Evolutionary conservation across 2,888 invertebrate genomes (phyloP).

Genomic region (Torymus auratus): DNA sequence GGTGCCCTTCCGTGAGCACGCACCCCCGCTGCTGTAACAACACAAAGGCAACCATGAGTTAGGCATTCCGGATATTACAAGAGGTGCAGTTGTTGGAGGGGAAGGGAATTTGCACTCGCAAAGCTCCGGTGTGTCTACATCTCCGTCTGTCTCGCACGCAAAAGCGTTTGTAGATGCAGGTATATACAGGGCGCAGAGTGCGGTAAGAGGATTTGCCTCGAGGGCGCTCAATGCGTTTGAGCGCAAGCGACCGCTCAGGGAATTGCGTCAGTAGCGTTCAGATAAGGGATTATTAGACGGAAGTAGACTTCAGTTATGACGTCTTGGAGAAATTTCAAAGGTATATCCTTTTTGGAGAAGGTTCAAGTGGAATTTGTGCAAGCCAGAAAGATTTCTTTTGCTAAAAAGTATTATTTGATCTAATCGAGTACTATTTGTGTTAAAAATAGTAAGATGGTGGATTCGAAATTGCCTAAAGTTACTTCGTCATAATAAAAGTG

Average conservation of each 20-base stretch:
- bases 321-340: neutral
- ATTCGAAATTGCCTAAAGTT: neutral
- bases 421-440: too few species aligned
- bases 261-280: conserved; percentile 25
- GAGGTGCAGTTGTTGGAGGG: too few species aligned
- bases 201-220: conserved; percentile 38
- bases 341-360: too few species aligned
- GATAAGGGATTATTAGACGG: conserved; percentile 23
- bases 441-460: too few species aligned
- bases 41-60: too few species aligned
- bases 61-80: too few species aligned
- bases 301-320: neutral
- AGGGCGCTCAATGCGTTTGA: conserved; percentile 5
- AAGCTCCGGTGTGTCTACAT: neutral
- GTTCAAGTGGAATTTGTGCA: too few species aligned
- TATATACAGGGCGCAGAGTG: neutral
- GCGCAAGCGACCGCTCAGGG: neutral
- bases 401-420: neutral
- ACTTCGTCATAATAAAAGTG: conserved; percentile 7
- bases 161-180: neutral
- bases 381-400: too few species aligned
- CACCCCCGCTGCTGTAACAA: too few species aligned
- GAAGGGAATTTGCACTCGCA: neutral
- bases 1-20: too few species aligned
- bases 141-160: neutral